Evolutionary conservation across 1,140 invertebrate species (phyloP), one percentile per base, ranked within the genome.

Genomic region (Druon quercuslanigerum): DNA sequence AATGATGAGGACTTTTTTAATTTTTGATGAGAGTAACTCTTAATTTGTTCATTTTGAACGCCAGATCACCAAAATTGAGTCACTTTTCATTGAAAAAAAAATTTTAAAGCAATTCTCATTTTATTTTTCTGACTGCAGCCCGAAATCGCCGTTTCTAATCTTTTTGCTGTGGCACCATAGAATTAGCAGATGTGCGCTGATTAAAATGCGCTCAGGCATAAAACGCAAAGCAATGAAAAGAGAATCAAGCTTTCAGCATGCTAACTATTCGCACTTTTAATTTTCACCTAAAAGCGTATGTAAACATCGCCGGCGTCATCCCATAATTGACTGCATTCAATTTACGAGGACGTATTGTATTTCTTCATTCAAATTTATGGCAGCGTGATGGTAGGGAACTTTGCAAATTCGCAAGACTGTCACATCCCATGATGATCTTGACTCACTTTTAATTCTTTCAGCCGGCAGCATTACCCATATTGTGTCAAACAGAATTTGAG

Each of bases 211-310:
- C 25, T 66, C 14, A 25, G 60, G n/a, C 33, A 46, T 46, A 66
- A 66, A 60, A 60, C 13, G 60, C 3, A 46, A 66, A 20, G 57
- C 57, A 60, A 60, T 40, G 25, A 40, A 66, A 66, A 66, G 33
- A 66, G 33, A 66, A 66, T 66, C 60, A 66, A 66, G 60, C 60
- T 46, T 66, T 40, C 60, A 66, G 16, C 60, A 66, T 66, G 60
- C 60, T 46, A 66, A 66, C 60, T 66, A 66, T 33, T 40, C 25
- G 60, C 25, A 66, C 40, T 66, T 66, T 66, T 40, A 66, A 66
- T 66, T 33, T 40, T 16, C 60, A 33, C 60, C 60, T 66, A 40
- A 66, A 66, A 66, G 60, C 60, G 60, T 66, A 66, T 66, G 60
- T 66, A 66, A 60, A 60, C 20, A 60, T 60, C 20, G 57, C 33